Conservation (phyloP, 2,888 invertebrate genomes). For the Calliphora vomitoria region DNA sequence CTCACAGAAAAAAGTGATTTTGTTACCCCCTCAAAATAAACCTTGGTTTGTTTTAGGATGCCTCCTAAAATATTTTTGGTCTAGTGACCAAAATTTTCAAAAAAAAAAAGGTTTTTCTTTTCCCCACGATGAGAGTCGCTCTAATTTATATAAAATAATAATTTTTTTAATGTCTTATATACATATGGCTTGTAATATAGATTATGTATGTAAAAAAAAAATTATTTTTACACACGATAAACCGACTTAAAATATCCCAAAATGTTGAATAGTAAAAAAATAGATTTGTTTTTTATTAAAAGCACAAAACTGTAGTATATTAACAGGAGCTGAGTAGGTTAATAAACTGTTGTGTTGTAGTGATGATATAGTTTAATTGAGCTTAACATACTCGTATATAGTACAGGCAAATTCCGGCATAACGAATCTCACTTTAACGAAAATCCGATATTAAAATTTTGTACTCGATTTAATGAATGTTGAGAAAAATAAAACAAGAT, state of each 20-base stretch:
- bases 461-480: too few relatives aligned
- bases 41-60: too few relatives aligned
- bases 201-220: not conserved
- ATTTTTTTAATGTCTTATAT: not conserved
- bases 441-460: too few relatives aligned
- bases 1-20: too few relatives aligned
- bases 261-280: not conserved
- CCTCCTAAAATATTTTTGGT: too few relatives aligned
- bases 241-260: not conserved
- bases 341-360: conserved; percentile 23
- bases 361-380: conserved; percentile 12
- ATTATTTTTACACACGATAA: conserved; percentile 5
- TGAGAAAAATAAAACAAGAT: too few relatives aligned
- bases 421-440: too few relatives aligned
- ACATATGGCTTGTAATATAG: not conserved
- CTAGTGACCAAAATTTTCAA: too few relatives aligned
- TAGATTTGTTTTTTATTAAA: not conserved
- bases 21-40: too few relatives aligned
- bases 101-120: too few relatives aligned
- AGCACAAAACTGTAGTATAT: conserved; percentile 4
- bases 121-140: too few relatives aligned
- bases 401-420: too few relatives aligned
- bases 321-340: conserved; percentile 33
- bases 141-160: not conserved
- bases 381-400: not conserved